Base-by-base conservation (phyloP, 2,888 invertebrate genomes). In the Salticus scenicus region DNA sequence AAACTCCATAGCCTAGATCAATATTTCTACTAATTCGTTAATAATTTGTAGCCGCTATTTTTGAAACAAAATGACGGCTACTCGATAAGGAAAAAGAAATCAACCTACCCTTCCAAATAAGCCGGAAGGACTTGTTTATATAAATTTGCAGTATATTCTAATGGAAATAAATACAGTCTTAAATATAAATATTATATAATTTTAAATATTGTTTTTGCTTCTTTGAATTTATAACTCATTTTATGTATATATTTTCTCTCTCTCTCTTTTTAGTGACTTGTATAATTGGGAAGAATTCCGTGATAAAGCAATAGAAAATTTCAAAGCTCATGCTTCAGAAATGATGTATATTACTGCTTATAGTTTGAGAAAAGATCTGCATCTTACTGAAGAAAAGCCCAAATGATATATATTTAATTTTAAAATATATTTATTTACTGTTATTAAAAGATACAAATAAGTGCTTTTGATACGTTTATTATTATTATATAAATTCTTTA, bases 341-440 rank as follows among this genome's bases (percentile, higher is more conserved):
- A 96, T 97, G 97, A 97, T 97, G 96, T 94, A 94, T 89, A 95
- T 96, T 0, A 94, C 94, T 17, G 94, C 95, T 0, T 94, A 94
- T 89, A 94, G 94, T 7, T 91, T 97, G 69, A 94, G 94, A 87
- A 95, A 95, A 91, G 96, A 96, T 91, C 93, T 97, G 89, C 93
- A 94, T 90, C 91, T 94, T 12, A 41, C 75, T 28, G 71, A 71
- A 12, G 8, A 12, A 27, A 42, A 76, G 17, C 20, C 74, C 17
- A 28, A 64, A 64, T n/a, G 2, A 64, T 4, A 12, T 27, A 27
- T 64, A 64, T 12, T 27, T 27, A 12, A 1, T 64, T 64, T 64
- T 64, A 10, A 28, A 24, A 64, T 8, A 64, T 64, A 28, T 20
- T 27, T 10, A 0, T 64, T 64, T 17, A n/a, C n/a, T n/a, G n/a